Base-by-base conservation (phyloP, 2,888 invertebrate species). In the Cabera pusaria region DNA sequence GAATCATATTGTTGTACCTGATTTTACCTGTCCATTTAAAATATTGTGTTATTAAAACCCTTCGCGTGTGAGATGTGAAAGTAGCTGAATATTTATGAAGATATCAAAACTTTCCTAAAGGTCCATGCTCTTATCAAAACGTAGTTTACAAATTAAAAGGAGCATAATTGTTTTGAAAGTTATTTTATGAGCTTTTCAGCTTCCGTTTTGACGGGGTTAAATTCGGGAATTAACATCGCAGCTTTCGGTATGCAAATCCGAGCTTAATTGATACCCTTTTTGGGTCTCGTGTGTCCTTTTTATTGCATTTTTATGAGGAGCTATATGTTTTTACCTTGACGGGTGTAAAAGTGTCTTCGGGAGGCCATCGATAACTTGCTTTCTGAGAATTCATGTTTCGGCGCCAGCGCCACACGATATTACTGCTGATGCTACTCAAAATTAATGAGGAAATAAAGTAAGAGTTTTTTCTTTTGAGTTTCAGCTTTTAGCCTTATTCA, bases 71-170 rank as follows among this genome's bases (percentile, higher is more conserved):
- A 59, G 50, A 59, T 57, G 77, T 64, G 80, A 85, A 83, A 84
- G 84, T 63, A 49, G 26, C 66, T 74, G 71, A 73, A 81, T 82
- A 80, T 84, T 82, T 77, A 81, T 79, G 72, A 77, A 71, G 63
- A 68, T 60, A 71, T 66, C 68, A 70, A 64, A 70, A 60, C 53
- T 55, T 64, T 65, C 56, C 56, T 59, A 67, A 69, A 66, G 56
- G 54, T 52, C 53, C 48, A 48, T 52, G 60, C 59, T 41, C 25
- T 65, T 70, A 69, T 68, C 69, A 67, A 69, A 64, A 56, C 63
- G 67, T 64, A 72, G 62, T 69, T 62, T 58, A 48, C 59, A 56
- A 59, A 65, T 61, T 59, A 60, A 65, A 73, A 72, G 62, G 69
- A 69, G 59, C 56, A 56, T 78, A 73, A 75, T 73, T 68, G 68